Evolutionary conservation across 1,140 invertebrate species (phyloP).

Genomic region (Sinonovacula constricta): DNA sequence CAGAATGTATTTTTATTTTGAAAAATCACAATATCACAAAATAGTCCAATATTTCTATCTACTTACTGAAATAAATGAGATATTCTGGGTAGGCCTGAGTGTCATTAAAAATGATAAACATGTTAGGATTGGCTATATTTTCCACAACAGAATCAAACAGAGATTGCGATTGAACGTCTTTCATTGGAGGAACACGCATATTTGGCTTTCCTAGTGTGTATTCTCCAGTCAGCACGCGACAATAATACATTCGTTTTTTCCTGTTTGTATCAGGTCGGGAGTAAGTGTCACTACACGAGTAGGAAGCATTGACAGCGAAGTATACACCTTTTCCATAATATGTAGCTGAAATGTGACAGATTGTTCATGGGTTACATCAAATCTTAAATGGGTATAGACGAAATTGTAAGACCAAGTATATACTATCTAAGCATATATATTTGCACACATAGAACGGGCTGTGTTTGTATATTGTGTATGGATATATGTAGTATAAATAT

Average conservation of each 20-base stretch:
- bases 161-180: background rate
- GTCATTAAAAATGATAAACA: constrained; percentile 69
- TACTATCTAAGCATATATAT: too few species aligned
- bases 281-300: constrained; percentile 43
- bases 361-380: too few species aligned
- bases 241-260: constrained; percentile 55
- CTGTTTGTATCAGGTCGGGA: constrained; percentile 50
- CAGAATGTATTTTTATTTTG: too few species aligned
- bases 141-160: constrained; percentile 65
- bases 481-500: too few species aligned
- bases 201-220: constrained; percentile 35
- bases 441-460: too few species aligned
- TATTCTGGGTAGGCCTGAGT: constrained; percentile 69
- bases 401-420: too few species aligned
- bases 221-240: constrained; percentile 57
- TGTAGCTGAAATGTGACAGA: too few species aligned
- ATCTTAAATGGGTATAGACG: too few species aligned
- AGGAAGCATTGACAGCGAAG: background rate
- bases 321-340: background rate
- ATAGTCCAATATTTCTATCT: too few species aligned
- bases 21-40: too few species aligned
- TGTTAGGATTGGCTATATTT: constrained; percentile 40
- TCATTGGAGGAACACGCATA: constrained; percentile 51
- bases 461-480: too few species aligned
- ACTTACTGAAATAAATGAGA: constrained; percentile 59